Evolutionary conservation across 2,797 vertebrate genomes (phyloP).

Genomic region (Pangasius mekongensis): DNA sequence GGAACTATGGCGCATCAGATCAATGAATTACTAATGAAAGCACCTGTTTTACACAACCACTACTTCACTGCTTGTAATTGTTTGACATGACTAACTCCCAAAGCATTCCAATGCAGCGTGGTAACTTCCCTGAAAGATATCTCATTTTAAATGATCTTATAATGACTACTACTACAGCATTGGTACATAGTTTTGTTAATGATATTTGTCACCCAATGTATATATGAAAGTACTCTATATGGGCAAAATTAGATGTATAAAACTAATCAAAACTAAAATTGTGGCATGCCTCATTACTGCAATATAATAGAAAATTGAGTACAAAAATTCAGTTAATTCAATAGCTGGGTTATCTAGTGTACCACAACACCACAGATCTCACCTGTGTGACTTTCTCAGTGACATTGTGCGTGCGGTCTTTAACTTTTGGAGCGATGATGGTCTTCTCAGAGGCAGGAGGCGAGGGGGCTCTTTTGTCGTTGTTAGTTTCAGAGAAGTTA

Average conservation of each 20-base stretch:
- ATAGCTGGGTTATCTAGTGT: neutral
- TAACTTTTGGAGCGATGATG: constrained; percentile 98
- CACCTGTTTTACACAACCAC: neutral
- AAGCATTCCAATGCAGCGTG: neutral
- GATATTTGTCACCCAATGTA: neutral
- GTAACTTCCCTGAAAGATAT: neutral
- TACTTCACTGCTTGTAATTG: neutral
- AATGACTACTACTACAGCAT: neutral
- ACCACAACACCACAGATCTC: constrained; percentile 53
- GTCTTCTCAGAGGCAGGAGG: constrained; percentile 93
- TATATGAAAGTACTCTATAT: too few relatives aligned
- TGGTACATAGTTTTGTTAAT: neutral
- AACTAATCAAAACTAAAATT: neutral
- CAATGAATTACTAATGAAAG: neutral
- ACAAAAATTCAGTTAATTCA: too few relatives aligned
- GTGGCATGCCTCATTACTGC: neutral
- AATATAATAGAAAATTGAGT: neutral
- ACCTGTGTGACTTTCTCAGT: constrained; percentile 99
- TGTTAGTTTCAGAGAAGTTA: constrained; percentile 91
- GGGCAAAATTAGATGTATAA: neutral
- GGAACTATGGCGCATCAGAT: neutral
- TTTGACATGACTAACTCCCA: neutral
- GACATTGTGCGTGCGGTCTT: constrained; percentile 98
- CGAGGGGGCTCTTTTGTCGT: constrained; percentile 92
- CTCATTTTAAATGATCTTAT: too few relatives aligned